Base-by-base conservation (phyloP, 2,113 vertebrate genomes). In the Triplophysa siluroides region DNA sequence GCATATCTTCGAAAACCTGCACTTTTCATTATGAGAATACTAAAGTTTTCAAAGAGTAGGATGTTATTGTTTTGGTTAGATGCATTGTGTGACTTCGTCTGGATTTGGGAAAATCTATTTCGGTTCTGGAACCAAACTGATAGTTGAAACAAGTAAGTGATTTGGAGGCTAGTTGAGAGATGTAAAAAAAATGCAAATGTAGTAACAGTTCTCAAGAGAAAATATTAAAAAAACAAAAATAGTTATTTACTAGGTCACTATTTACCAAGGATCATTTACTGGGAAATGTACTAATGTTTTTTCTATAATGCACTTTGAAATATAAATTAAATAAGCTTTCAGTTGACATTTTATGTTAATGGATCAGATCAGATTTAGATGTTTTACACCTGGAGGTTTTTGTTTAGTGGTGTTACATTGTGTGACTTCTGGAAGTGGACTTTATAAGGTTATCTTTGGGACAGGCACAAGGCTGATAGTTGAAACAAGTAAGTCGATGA, bases 371-470 rank as follows among this genome's bases (percentile, higher is more conserved):
- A 50, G 11, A 4, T 50, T 50, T 50, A 13, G 4, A 18, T 52
- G 8, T 12, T 26, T 74, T 45, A 50, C 3, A 23, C 47, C n/a
- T 71, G 7, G 1, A 11, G 63, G 77, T 76, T 80, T 70, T 66
- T 88, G 80, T 1, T 24, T 13, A 24, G 61, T 60, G 29, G 29
- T 78, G 7, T 64, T 29, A 14, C 8, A 21, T 23, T 82, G 83
- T 85, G 78, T 85, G 83, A 83, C 47, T 82, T 11, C 38, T 82
- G 76, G 80, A 69, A 33, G 11, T 41, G 66, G 61, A 24, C 0
- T 16, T 61, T 33, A 61, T 8, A 82, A 84, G 80, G 21, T 86
- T 18, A 19, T 81, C n/a, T 86, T 86, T 69, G 76, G 82, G 18
- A 71, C 14, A 70, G 83, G 80, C 69, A 82, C 69, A 56, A 64